Conservation (phyloP, 2,888 invertebrate species). For the Ecliptopera silaceata region DNA sequence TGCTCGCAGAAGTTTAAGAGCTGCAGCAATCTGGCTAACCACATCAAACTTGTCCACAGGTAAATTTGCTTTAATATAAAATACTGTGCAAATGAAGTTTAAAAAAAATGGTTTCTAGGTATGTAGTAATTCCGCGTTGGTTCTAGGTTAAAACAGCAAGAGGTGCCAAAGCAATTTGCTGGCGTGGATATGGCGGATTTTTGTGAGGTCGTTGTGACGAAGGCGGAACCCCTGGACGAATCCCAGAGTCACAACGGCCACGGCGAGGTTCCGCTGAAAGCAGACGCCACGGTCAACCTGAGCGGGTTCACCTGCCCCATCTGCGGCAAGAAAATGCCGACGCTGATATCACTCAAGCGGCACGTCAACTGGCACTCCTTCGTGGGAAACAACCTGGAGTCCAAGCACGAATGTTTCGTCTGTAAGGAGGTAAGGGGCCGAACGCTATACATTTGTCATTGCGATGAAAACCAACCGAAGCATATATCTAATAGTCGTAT, state of each 20-base stretch:
- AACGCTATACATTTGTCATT: background rate
- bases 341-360: conserved; percentile 69
- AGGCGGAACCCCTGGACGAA: conserved; percentile 77
- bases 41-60: conserved; percentile 74
- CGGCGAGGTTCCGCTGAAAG: conserved; percentile 54
- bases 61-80: conserved; percentile 13
- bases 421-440: conserved; percentile 69
- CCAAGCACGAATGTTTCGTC: conserved; percentile 68
- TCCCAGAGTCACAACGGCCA: conserved; percentile 79
- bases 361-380: conserved; percentile 77
- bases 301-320: conserved; percentile 72
- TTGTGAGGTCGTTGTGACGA: conserved; percentile 83
- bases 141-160: conserved; percentile 48
- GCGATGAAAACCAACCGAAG: background rate
- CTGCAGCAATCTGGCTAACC: conserved; percentile 66
- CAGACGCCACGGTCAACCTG: conserved; percentile 50
- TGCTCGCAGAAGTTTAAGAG: conserved; percentile 71
- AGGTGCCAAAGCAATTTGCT: conserved; percentile 39
- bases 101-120: background rate
- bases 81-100: too few species aligned
- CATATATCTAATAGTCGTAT: background rate
- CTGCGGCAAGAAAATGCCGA: conserved; percentile 73
- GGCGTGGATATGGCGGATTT: conserved; percentile 71
- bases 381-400: conserved; percentile 66
- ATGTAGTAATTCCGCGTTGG: conserved; percentile 30